Conservation (phyloP, 2,113 vertebrate species). For the Meles meles region DNA sequence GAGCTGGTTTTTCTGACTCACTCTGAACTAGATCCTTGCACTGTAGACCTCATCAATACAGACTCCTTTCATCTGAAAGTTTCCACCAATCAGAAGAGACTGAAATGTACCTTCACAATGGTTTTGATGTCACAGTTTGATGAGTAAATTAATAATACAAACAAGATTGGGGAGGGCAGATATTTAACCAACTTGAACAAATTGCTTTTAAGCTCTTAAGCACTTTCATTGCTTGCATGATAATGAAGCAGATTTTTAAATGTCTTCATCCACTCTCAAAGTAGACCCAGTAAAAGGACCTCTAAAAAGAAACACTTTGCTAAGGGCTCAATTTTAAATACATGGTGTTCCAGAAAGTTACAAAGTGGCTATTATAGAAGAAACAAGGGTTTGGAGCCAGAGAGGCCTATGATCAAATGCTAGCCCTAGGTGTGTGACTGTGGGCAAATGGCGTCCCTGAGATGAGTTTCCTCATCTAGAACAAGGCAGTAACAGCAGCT, state of each 20-base stretch:
- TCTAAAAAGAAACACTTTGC: slow-evolving; percentile 36
- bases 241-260: slow-evolving; percentile 69
- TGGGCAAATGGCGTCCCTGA: not conserved
- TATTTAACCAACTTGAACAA: slow-evolving; percentile 78
- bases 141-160: slow-evolving; percentile 73
- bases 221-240: slow-evolving; percentile 73
- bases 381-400: not conserved
- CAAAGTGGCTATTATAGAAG: not conserved
- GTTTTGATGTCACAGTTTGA: slow-evolving; percentile 64
- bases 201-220: slow-evolving; percentile 76
- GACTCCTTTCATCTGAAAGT: not conserved
- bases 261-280: slow-evolving; percentile 61
- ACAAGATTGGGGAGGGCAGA: slow-evolving; percentile 70
- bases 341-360: not conserved
- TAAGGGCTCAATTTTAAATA: slow-evolving; percentile 18
- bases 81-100: not conserved
- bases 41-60: not conserved
- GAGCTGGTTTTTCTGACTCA: slow-evolving; percentile 50
- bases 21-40: slow-evolving; percentile 26
- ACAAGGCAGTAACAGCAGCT: not conserved
- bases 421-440: not conserved
- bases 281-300: not conserved
- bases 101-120: slow-evolving; percentile 31
- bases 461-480: not conserved
- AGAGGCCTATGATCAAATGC: not conserved